These are phyloP conservation scores for Trachemys scripta DNA, from an alignment of 2,113 vertebrate species.

Conservation along the genomic window DNA sequence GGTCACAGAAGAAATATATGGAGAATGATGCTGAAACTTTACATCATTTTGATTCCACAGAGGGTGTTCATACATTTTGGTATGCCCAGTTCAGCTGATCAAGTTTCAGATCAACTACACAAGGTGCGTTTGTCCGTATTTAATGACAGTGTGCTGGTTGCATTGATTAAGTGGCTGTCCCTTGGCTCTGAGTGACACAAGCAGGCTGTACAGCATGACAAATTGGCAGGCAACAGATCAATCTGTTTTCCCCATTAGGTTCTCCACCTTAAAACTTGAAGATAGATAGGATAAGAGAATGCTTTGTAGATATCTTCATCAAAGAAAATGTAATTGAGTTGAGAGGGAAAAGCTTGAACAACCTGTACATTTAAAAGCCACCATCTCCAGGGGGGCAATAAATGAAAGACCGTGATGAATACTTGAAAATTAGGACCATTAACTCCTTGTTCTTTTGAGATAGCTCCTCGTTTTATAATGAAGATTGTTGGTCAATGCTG, in stretches of 20 bases:
- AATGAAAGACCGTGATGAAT: not conserved
- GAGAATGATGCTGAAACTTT: not conserved
- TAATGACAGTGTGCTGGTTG: slow-evolving; percentile 48
- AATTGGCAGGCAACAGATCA: slow-evolving; percentile 84
- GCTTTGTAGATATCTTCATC: slow-evolving; percentile 44
- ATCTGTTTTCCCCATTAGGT: slow-evolving; percentile 82
- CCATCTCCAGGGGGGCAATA: not conserved
- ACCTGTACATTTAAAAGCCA: slow-evolving; percentile 25
- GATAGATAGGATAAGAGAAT: not conserved
- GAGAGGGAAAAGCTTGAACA: slow-evolving; percentile 32
- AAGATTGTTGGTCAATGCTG: not conserved
- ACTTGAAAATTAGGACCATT: not conserved
- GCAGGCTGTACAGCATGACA: slow-evolving; percentile 74
- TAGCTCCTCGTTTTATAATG: not conserved
- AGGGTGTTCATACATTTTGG: not conserved
- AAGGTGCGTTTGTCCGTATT: not conserved
- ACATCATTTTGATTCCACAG: not conserved
- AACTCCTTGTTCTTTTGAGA: not conserved
- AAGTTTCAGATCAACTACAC: slow-evolving; percentile 31
- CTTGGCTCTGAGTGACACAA: slow-evolving; percentile 76
- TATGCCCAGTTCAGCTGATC: not conserved
- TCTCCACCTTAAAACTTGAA: not conserved
- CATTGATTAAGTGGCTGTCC: slow-evolving; percentile 72
- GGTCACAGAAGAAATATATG: not conserved
- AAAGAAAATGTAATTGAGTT: slow-evolving; percentile 47